Percentiles rank a stretch among this genome's conserved stretches.
These are phyloP conservation scores for Cheilosia vernalis DNA, from an alignment of 2,888 invertebrate species.

Conservation along the genomic window DNA sequence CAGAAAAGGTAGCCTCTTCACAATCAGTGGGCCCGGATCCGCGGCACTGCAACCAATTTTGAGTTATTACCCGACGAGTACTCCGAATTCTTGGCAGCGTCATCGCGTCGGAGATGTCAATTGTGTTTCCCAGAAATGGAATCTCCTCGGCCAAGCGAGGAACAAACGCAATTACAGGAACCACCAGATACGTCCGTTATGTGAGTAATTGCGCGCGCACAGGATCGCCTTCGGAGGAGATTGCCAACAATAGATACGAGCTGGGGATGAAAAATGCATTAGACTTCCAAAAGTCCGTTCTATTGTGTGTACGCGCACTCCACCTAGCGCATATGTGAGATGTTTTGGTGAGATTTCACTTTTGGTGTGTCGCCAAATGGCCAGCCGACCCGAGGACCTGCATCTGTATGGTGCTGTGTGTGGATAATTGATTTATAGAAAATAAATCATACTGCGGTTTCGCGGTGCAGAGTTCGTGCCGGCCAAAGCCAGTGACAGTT, in stretches of 20 bases:
- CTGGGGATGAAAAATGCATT: conserved; percentile 18
- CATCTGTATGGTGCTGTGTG: not conserved
- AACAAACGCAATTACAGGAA: conserved; percentile 60
- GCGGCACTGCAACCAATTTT: conserved; percentile 63
- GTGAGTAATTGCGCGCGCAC: conserved; percentile 62
- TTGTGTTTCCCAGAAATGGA: conserved; percentile 68
- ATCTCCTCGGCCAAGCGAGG: conserved; percentile 2
- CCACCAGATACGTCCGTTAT: conserved; percentile 47
- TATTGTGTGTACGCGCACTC: conserved; percentile 37
- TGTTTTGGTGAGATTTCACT: conserved; percentile 36
- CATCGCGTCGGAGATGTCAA: conserved; percentile 39
- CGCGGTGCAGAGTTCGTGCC: conserved; percentile 37
- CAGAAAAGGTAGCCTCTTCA: conserved; percentile 15
- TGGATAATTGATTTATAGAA: conserved; percentile 76
- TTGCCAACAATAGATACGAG: conserved; percentile 60
- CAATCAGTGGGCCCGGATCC: conserved; percentile 56
- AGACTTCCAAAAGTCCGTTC: conserved; percentile 43
- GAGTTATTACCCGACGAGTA: conserved; percentile 67
- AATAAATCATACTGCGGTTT: conserved; percentile 71
- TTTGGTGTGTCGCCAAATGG: conserved; percentile 25
- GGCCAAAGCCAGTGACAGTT: conserved; percentile 36
- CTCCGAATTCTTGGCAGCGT: conserved; percentile 67
- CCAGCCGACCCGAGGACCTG: not conserved
- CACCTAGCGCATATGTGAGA: conserved; percentile 7
- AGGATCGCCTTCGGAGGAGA: conserved; percentile 43